Base-by-base conservation (phyloP, 2,113 vertebrate species). In the Fregetta grallaria region DNA sequence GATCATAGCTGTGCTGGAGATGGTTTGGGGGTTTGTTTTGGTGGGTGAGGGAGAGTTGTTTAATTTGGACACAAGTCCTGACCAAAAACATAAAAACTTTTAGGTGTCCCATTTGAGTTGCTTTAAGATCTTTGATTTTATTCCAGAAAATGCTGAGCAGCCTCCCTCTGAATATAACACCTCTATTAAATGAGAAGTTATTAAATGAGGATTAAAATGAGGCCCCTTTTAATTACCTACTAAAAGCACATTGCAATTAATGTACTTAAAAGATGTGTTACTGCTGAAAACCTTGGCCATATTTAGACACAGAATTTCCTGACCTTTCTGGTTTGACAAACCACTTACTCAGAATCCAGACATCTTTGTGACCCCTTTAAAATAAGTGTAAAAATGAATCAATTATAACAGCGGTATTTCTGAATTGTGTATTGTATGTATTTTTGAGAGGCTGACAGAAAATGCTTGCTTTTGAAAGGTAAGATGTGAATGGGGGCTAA, bases 191-290 rank as follows among this genome's bases (percentile, higher is more conserved):
- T 52, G 32, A 63, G 78, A 15, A 72, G 34, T 84, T 95, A 79
- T 92, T 90, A 92, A 90, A 88, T 52, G 50, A 80, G 78, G 49
- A 82, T 90, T 93, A 85, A 95, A 90, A 68, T 55, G 13, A 90
- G 66, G 32, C 10, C 49, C 19, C 56, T 92, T 72, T 89, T 92
- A 85, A 84, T 91, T 58, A 76, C 14, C 45, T 66, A 77, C 73
- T 94, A 86, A 91, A 91, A 95, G 9, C 9, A 44, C 30, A 26
- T 81, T 77, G 40, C 58, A 79, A 65, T 89, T 84, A 77, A 75
- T 44, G 13, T 78, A 22, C 76, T 92, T 82, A 76, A 70, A 89
- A 67, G 70, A 53, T 78, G 58, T 68, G 34, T 94, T 68, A 15
- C 73, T 62, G 73, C 58, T 91, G 78, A 61, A 82, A 90, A 68